Percentiles rank a stretch among this genome's conserved stretches.
phyloP scores from a whole-genome alignment of 2,797 vertebrate genomes.

The Mus spretus region DNA sequence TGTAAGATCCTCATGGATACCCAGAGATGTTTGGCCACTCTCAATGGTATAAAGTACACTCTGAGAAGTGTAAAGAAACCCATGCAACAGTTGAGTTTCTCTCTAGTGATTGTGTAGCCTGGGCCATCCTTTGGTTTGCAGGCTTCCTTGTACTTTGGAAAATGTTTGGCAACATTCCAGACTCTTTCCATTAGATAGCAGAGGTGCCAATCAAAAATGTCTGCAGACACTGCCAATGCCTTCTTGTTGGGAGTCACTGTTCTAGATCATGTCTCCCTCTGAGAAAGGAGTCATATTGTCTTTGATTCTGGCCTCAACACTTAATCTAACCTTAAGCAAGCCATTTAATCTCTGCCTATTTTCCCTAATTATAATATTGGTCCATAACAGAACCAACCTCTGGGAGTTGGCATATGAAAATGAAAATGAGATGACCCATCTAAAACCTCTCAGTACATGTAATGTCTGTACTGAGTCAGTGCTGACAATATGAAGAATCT shows the following conservation, averaged over 20 bases:
- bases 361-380: conserved; percentile 10
- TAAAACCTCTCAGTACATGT: neutral
- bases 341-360: neutral
- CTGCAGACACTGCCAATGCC: neutral
- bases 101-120: neutral
- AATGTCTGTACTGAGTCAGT: neutral
- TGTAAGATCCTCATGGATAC: neutral
- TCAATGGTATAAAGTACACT: neutral
- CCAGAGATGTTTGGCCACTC: neutral
- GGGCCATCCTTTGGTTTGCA: neutral
- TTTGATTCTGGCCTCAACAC: conserved; percentile 33
- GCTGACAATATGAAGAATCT: neutral
- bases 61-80: neutral
- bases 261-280: neutral
- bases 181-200: neutral
- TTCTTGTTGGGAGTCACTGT: neutral
- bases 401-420: neutral
- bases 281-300: neutral
- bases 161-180: neutral
- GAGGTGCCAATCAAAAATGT: neutral
- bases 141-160: neutral
- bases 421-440: neutral
- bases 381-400: neutral
- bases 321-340: conserved; percentile 25
- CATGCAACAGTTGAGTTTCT: neutral